Conservation (phyloP, 2,888 invertebrate genomes). For the Agrotis segetum region DNA sequence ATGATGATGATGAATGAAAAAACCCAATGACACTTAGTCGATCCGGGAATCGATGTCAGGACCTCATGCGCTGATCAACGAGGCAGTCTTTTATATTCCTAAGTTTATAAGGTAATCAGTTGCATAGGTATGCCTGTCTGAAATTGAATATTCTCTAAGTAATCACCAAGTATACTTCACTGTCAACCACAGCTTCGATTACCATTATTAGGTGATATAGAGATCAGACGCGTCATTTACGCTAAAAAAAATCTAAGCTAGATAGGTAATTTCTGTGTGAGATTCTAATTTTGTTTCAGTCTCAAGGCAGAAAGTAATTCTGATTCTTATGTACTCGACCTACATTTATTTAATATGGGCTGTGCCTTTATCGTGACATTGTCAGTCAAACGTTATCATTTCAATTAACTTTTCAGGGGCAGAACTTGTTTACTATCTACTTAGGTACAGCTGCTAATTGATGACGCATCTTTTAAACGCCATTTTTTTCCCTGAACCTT, state of each 20-base stretch:
- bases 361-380: conserved; percentile 24
- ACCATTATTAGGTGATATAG: no score
- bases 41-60: no score
- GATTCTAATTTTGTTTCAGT: not conserved
- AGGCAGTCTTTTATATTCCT: not conserved
- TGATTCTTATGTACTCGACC: not conserved
- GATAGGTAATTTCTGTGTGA: not conserved
- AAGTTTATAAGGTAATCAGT: not conserved
- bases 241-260: no score
- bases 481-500: not conserved
- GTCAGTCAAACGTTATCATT: conserved; percentile 44
- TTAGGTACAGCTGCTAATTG: not conserved
- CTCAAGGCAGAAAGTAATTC: not conserved
- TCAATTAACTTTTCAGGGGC: conserved; percentile 25
- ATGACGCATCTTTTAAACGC: not conserved
- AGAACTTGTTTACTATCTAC: conserved; percentile 14
- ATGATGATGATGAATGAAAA: no score
- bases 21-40: no score
- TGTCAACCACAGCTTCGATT: no score
- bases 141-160: no score
- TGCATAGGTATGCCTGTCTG: no score
- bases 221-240: no score
- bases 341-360: not conserved
- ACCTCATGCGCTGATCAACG: no score
- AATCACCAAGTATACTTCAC: no score